Evolutionary conservation across 1,140 invertebrate genomes (phyloP).

Genomic region (Megalopta genalis): DNA sequence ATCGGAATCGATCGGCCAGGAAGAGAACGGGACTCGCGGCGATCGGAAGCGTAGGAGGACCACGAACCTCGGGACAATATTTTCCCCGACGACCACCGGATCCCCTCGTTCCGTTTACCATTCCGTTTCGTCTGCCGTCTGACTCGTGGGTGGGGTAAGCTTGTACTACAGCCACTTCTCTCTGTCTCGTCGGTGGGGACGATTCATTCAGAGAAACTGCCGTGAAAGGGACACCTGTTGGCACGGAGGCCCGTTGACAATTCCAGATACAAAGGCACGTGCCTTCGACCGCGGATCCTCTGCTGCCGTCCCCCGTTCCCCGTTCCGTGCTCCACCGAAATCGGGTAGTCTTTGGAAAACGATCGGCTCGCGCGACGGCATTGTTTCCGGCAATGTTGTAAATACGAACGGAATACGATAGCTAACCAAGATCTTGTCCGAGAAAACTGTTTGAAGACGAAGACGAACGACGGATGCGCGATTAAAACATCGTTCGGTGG

Average conservation of each 20-base stretch:
- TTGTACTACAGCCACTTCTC: slow-evolving; percentile 75
- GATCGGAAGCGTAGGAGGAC: not conserved
- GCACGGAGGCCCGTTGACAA: slow-evolving; percentile 73
- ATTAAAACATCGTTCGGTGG: no score
- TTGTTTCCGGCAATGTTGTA: no score
- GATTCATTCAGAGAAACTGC: slow-evolving; percentile 81
- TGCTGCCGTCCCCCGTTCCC: not conserved
- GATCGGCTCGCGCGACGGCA: no score
- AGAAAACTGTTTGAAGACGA: no score
- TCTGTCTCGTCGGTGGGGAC: slow-evolving; percentile 72
- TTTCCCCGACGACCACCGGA: slow-evolving; percentile 56
- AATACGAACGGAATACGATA: no score
- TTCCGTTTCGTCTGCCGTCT: slow-evolving; percentile 79
- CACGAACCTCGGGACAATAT: slow-evolving; percentile 44
- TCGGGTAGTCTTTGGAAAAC: no score
- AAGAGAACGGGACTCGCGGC: not conserved
- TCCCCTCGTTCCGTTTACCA: slow-evolving; percentile 79
- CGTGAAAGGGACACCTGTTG: slow-evolving; percentile 81
- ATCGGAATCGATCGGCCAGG: no score
- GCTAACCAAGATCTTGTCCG: no score
- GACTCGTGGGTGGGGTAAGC: slow-evolving; percentile 77
- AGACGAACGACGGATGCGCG: no score
- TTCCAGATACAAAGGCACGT: slow-evolving; percentile 73
- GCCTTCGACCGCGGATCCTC: slow-evolving; percentile 23
- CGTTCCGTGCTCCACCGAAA: no score